Evolutionary conservation across 2,797 vertebrate species (phyloP).

Genomic region (Huso huso): DNA sequence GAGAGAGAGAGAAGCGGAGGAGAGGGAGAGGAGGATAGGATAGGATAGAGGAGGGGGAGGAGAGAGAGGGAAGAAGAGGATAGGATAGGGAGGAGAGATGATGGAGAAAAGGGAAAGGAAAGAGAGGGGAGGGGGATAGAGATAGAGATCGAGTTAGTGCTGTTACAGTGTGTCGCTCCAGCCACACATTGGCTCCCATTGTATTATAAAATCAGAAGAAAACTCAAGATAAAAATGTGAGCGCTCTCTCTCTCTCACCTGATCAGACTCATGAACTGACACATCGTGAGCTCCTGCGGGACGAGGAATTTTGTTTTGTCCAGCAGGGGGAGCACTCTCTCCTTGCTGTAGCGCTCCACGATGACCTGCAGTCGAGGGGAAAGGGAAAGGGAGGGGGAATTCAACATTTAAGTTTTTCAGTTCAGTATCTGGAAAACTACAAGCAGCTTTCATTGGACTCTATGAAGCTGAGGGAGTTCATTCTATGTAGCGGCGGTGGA

Average conservation of each 20-base stretch:
- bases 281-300: constrained; percentile 65
- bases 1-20: neutral
- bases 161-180: too few species aligned
- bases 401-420: neutral
- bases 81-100: too few species aligned
- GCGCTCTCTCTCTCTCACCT: constrained; percentile 41
- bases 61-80: constrained; percentile 3
- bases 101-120: neutral
- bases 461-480: too few species aligned
- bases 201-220: too few species aligned
- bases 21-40: constrained; percentile 2
- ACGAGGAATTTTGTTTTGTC: constrained; percentile 76
- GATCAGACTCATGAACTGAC: constrained; percentile 71
- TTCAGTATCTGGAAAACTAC: too few species aligned
- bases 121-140: constrained; percentile 5
- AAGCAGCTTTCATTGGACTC: too few species aligned
- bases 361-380: constrained; percentile 52
- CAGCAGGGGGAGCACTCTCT: constrained; percentile 59
- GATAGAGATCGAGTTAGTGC: neutral
- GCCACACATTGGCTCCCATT: too few species aligned
- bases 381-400: too few species aligned
- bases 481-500: too few species aligned
- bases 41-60: neutral
- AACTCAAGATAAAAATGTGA: too few species aligned
- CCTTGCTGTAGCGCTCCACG: constrained; percentile 63